Base-by-base conservation (phyloP, 2,797 vertebrate species). In the Parauchenoglanis ngamensis region DNA sequence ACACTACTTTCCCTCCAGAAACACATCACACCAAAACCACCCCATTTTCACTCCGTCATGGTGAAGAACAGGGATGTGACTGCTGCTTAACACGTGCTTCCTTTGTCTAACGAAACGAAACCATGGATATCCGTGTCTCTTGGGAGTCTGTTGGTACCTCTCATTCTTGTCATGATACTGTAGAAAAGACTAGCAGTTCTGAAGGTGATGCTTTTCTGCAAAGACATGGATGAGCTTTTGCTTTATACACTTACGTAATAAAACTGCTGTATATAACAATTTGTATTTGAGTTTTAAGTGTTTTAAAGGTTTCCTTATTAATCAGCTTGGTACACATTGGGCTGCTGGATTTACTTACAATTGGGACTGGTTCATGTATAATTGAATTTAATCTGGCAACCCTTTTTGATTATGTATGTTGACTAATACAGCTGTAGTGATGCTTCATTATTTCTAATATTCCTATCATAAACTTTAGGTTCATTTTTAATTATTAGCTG, bases 291-390 rank as follows among this genome's bases (percentile, higher is more conserved):
- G 56, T 19, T 54, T 21, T 31, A 49, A 13, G 11, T 49, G 17
- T 7, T 49, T 25, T 21, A 19, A 28, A 31, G 2, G 15, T 25
- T 31, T 31, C 2, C 2, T 77, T 77, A 31, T 78, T 78, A 35
- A 57, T 56, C 57, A 56, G 19, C 13, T 21, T 6, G 6, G 10
- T 49, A 2, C 25, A 52, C 8, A 31, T 75, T 75, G 10, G 12
- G 13, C 46, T 23, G 17, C 17, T 28, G 5, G 8, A 4, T 21
- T 78, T 35, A 13, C 17, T 31, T 23, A 7, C 28, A 78, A 1
- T 21, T 0, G 7, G 1, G 0, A 2, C n/a, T 21, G 15, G 8
- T 31, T 10, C 21, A 0, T 3, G 21, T 5, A 0, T 23, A 81
- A 61, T 61, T 61, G 4, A 11, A 59, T 10, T 8, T 12, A 44